Conservation (phyloP, 2,797 vertebrate genomes). For the Ataeniobius toweri region DNA sequence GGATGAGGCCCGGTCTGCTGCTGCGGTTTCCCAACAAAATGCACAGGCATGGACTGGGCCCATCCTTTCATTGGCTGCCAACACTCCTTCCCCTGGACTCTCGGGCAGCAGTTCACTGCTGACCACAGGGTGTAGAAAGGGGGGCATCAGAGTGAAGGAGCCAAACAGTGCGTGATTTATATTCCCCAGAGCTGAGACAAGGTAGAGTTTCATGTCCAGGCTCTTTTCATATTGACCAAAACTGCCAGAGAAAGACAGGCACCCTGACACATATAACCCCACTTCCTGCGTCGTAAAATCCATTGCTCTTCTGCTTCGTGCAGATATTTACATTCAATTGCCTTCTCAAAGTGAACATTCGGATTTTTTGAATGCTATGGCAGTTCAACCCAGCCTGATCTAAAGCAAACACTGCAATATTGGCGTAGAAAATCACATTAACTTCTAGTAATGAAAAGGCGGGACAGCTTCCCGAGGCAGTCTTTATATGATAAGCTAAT, state of each 20-base stretch:
- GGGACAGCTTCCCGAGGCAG: constrained; percentile 51
- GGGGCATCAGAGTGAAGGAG: constrained; percentile 64
- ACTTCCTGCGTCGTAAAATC: constrained; percentile 64
- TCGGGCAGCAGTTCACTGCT: constrained; percentile 74
- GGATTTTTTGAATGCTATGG: constrained; percentile 33
- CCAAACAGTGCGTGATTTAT: constrained; percentile 75
- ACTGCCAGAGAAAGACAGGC: constrained; percentile 47
- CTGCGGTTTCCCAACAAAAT: constrained; percentile 70
- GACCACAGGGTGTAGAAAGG: constrained; percentile 70
- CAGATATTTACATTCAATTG: constrained; percentile 24
- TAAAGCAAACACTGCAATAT: constrained; percentile 29
- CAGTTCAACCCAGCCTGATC: constrained; percentile 29
- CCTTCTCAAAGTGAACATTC: constrained; percentile 30
- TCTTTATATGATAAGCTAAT: constrained; percentile 55
- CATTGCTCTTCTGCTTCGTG: constrained; percentile 22
- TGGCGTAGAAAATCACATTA: constrained; percentile 26
- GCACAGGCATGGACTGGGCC: constrained; percentile 57
- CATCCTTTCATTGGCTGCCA: constrained; percentile 73
- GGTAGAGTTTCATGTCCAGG: constrained; percentile 65
- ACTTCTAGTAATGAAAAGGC: constrained; percentile 42
- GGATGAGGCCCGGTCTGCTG: constrained; percentile 46
- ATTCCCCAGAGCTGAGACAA: constrained; percentile 75
- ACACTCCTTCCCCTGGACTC: constrained; percentile 65
- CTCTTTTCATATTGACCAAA: constrained; percentile 65
- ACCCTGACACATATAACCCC: constrained; percentile 50